Evolutionary conservation across 1,140 invertebrate genomes (phyloP).

Genomic region (Triops cancriformis): DNA sequence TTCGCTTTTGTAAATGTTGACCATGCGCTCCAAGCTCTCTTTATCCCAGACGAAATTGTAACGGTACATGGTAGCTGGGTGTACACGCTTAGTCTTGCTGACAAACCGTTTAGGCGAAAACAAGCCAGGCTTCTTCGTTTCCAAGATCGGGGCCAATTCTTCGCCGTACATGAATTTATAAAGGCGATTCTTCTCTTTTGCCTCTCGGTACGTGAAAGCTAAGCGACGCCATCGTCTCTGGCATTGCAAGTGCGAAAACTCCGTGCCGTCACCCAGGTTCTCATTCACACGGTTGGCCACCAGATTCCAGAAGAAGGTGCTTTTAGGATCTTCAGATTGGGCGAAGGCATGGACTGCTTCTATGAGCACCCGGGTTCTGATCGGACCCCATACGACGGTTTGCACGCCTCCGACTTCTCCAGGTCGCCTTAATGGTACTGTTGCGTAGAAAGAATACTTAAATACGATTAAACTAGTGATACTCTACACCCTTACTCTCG

Average conservation of each 20-base stretch:
- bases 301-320: neutral
- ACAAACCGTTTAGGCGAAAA: neutral
- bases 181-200: neutral
- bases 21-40: neutral
- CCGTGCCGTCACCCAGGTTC: neutral
- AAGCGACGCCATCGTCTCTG: constrained; percentile 2
- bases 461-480: neutral
- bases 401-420: neutral
- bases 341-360: neutral
- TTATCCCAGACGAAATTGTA: neutral
- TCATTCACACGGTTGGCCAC: neutral
- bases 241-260: neutral
- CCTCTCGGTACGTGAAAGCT: neutral
- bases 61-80: neutral
- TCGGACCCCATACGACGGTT: neutral
- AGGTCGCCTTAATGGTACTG: neutral
- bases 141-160: neutral
- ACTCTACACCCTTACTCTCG: neutral
- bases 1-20: neutral
- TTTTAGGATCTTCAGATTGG: neutral
- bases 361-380: neutral
- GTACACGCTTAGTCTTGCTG: neutral
- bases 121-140: neutral
- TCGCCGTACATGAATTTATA: constrained; percentile 5
- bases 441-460: neutral